Base-by-base conservation (phyloP, 2,888 invertebrate species). In the Coenonympha glycerion region DNA sequence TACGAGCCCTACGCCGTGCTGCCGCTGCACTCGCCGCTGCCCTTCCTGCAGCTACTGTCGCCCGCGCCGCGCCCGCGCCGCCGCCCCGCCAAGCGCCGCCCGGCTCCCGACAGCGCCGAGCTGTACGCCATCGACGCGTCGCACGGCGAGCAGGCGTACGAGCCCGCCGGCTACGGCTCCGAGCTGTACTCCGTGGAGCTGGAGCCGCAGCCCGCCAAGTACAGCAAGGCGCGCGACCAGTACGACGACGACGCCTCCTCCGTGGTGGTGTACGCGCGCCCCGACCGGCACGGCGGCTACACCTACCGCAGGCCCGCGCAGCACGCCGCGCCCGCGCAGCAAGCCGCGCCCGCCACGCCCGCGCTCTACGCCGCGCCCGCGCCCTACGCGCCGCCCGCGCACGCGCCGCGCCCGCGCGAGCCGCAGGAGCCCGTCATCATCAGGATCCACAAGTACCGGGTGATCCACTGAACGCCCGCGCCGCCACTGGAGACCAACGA, bases 251-350 rank as follows among this genome's bases (percentile, higher is more conserved):
- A 65, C 22, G 55, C 61, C 2, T 68, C 71, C 6, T n/a, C n/a
- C n/a, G 63, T 71, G 19, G 64, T 84, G 8, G 65, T 84, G 52
- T 84, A 82, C 68, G 84, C 84, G 37, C 68, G 80, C 2, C 80
- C 79, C 3, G 72, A 68, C 50, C 64, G 71, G 2, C 56, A 68
- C 39, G 83, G 84, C 4, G 83, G 84, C 3, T 84, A 71, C 66
- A 64, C 74, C 4, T 83, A 84, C 63, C 71, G 73, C 49, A 69
- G 66, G 30, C 61, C 63, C 34, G 69, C 72, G 1, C 15, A 42
- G 46, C 47, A 45, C 16, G 26, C 31, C 30, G 11, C 61, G 39
- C 71, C 47, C n/a, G 58, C 61, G 39, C 71, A 2, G 4, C 11
- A 1, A 11, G n/a, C n/a, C 9, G 11, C 3, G 11, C 2, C 11